These are phyloP conservation scores for Campaea margaritaria DNA, from an alignment of 2,888 invertebrate species.

Conservation along the genomic window DNA sequence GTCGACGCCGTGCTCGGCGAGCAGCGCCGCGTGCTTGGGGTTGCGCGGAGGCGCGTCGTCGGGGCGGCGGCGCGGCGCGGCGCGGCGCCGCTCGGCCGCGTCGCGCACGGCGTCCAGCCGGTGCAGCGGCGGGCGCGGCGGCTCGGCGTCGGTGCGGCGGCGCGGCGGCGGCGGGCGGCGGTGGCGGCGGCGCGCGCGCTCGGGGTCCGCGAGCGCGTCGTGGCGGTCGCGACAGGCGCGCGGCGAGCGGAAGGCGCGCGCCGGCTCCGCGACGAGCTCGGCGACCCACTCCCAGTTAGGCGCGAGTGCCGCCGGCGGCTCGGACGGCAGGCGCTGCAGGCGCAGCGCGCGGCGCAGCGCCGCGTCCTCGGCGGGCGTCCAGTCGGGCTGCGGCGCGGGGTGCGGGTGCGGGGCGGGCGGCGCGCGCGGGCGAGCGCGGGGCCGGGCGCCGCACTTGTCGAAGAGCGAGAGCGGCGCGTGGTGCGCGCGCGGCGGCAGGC, in stretches of 20 bases:
- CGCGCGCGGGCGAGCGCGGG: constrained; percentile 85
- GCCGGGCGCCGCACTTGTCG: constrained; percentile 90
- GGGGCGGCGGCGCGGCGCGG: constrained; percentile 90
- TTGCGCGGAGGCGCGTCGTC: constrained; percentile 89
- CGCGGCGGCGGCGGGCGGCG: constrained; percentile 89
- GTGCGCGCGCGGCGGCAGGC: constrained; percentile 91
- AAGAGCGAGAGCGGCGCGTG: constrained; percentile 91
- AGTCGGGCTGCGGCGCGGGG: constrained; percentile 91
- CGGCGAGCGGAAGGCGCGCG: constrained; percentile 93
- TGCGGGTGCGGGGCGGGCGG: constrained; percentile 85
- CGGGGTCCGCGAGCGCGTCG: constrained; percentile 95
- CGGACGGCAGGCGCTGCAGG: constrained; percentile 87
- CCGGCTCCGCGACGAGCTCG: constrained; percentile 95
- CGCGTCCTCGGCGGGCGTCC: constrained; percentile 96
- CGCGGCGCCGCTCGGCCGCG: constrained; percentile 89
- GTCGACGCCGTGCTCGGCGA: constrained; percentile 93
- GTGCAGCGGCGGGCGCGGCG: constrained; percentile 76
- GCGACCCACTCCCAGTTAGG: constrained; percentile 99
- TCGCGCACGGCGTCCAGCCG: constrained; percentile 90
- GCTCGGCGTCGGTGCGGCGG: constrained; percentile 87
- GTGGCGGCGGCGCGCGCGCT: constrained; percentile 94
- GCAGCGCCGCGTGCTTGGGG: constrained; percentile 93
- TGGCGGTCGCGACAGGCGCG: constrained; percentile 97
- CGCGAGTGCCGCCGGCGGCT: constrained; percentile 91
- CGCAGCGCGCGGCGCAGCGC: constrained; percentile 93